phyloP scores from a whole-genome alignment of 2,797 vertebrate species.

The Gastrophryne carolinensis region DNA sequence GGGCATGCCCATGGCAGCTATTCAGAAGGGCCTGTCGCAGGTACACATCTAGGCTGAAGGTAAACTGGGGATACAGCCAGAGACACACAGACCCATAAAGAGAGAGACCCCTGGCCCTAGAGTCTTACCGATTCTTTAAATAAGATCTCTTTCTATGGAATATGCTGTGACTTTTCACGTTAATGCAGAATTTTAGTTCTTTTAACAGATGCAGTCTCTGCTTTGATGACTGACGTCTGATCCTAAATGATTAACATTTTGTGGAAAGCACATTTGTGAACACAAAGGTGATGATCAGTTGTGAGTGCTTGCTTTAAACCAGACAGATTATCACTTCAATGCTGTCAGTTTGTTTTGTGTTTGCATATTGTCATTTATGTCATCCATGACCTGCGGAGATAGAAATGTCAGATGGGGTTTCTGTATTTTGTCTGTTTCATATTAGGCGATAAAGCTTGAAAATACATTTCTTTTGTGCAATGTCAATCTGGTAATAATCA shows the following conservation, averaged over 20 bases:
- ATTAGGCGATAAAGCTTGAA: background rate
- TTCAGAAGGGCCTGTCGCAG: too few relatives aligned
- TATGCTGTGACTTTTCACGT: background rate
- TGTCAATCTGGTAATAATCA: background rate
- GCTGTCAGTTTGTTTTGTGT: background rate
- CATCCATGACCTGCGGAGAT: background rate
- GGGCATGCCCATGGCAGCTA: too few relatives aligned
- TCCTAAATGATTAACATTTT: background rate
- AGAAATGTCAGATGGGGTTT: background rate
- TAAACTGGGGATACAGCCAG: too few relatives aligned
- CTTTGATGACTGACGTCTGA: background rate
- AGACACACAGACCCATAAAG: too few relatives aligned
- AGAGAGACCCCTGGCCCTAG: too few relatives aligned
- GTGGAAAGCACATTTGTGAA: background rate
- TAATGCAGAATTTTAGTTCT: background rate
- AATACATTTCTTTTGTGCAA: background rate
- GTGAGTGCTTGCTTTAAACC: background rate
- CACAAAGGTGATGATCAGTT: background rate
- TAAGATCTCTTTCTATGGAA: background rate
- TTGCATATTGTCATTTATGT: background rate
- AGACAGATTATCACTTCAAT: background rate
- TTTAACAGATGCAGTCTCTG: background rate
- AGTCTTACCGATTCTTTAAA: too few relatives aligned
- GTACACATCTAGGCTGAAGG: too few relatives aligned
- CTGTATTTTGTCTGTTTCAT: background rate